Evolutionary conservation across 2,797 vertebrate species (phyloP).

Genomic region (Pteronotus mesoamericanus): DNA sequence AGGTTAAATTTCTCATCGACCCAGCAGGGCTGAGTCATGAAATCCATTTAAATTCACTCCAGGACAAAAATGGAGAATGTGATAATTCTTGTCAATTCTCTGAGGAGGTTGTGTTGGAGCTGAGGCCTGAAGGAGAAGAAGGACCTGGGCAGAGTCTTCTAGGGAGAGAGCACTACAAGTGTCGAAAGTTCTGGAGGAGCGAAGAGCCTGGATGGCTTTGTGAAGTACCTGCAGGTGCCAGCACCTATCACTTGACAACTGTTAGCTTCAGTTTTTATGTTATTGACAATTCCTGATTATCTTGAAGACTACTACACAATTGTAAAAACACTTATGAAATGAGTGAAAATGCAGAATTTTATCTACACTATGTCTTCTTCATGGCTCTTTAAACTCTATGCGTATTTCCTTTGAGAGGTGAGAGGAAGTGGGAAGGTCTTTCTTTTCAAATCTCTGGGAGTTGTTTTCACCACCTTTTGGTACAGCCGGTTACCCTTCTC

Average conservation of each 20-base stretch:
- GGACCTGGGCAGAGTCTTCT: background rate
- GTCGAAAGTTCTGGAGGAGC: background rate
- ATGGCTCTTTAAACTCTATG: background rate
- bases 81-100: background rate
- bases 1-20: background rate
- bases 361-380: background rate
- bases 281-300: background rate
- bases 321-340: background rate
- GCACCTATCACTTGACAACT: background rate
- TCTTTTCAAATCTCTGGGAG: background rate
- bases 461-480: background rate
- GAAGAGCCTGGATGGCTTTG: background rate
- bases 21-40: background rate
- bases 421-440: background rate
- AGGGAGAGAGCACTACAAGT: background rate
- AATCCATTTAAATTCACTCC: background rate
- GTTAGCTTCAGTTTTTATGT: background rate
- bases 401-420: background rate
- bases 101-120: background rate
- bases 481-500: constrained; percentile 7
- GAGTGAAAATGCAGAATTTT: background rate
- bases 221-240: background rate
- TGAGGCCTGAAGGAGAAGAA: background rate
- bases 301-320: background rate
- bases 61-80: background rate